These are phyloP conservation scores for Aldrovandia affinis DNA, from an alignment of 2,797 vertebrate species.

Conservation along the genomic window DNA sequence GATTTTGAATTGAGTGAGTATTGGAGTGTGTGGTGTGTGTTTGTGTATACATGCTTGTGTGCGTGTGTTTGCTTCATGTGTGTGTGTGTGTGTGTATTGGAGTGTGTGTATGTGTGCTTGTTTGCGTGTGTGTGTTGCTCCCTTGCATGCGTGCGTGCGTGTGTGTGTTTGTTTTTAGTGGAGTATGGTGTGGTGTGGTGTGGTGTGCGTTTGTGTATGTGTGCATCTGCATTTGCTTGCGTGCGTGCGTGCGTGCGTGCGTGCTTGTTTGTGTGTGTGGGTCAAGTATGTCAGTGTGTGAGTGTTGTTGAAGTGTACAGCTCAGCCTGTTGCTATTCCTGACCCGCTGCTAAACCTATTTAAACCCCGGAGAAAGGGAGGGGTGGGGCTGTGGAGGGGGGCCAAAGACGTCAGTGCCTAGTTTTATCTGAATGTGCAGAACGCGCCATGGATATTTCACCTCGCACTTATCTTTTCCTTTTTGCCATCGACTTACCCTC, in stretches of 20 bases:
- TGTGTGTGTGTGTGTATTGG: neutral
- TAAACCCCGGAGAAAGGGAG: conserved; percentile 45
- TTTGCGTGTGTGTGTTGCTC: conserved; percentile 23
- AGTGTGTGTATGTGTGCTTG: conserved; percentile 23
- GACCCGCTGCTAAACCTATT: conserved; percentile 48
- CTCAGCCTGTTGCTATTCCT: conserved; percentile 50
- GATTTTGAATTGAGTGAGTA: conserved; percentile 5
- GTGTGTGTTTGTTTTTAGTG: neutral
- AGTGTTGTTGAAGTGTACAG: conserved; percentile 36
- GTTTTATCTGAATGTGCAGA: conserved; percentile 29
- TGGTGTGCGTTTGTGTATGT: neutral
- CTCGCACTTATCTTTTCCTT: neutral
- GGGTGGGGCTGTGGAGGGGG: neutral
- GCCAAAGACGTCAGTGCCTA: conserved; percentile 21
- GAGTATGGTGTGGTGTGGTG: neutral
- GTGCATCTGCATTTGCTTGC: neutral
- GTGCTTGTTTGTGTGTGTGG: neutral
- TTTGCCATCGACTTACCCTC: neutral
- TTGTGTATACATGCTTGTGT: neutral
- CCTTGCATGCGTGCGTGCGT: no score
- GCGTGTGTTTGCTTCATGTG: no score
- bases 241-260: neutral
- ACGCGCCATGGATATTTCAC: neutral
- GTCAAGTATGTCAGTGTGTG: conserved; percentile 20
- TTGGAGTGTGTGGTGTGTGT: conserved; percentile 6